Evolutionary conservation across 2,888 invertebrate genomes (phyloP).

Genomic region (Drosophila sordidula): DNA sequence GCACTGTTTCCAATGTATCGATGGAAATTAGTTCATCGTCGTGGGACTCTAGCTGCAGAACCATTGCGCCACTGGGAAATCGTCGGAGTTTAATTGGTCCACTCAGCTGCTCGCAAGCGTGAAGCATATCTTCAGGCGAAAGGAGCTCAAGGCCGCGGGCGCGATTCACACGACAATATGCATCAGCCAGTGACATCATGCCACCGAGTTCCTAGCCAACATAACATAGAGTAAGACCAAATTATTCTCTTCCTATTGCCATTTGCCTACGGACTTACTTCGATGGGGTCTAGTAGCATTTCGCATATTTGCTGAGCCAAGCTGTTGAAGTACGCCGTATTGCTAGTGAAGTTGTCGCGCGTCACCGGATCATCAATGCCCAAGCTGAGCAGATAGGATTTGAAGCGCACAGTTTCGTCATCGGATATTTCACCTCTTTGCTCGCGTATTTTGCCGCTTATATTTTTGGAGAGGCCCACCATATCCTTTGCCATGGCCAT

Average conservation of each 20-base stretch:
- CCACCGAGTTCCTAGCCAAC: slow-evolving; percentile 92
- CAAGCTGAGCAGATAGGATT: slow-evolving; percentile 97
- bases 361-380: slow-evolving; percentile 99
- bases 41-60: slow-evolving; percentile 93
- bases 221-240: not conserved
- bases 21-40: slow-evolving; percentile 90
- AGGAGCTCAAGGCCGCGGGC: slow-evolving; percentile 97
- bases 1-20: slow-evolving; percentile 88
- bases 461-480: slow-evolving; percentile 96
- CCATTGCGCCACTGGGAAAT: slow-evolving; percentile 98
- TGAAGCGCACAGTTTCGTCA: slow-evolving; percentile 98
- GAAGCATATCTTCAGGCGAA: slow-evolving; percentile 98
- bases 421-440: slow-evolving; percentile 98
- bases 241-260: not conserved
- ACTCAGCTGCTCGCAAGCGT: slow-evolving; percentile 91
- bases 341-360: slow-evolving; percentile 93
- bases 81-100: slow-evolving; percentile 91
- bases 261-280: slow-evolving; percentile 86
- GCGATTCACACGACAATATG: slow-evolving; percentile 98
- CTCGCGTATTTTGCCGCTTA: slow-evolving; percentile 96
- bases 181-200: slow-evolving; percentile 98
- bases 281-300: slow-evolving; percentile 92
- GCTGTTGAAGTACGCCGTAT: slow-evolving; percentile 93
- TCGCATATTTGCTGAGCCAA: slow-evolving; percentile 94
- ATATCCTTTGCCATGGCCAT: slow-evolving; percentile 99